These are phyloP conservation scores for Cetonia aurata DNA, from an alignment of 2,888 invertebrate species.

Conservation along the genomic window DNA sequence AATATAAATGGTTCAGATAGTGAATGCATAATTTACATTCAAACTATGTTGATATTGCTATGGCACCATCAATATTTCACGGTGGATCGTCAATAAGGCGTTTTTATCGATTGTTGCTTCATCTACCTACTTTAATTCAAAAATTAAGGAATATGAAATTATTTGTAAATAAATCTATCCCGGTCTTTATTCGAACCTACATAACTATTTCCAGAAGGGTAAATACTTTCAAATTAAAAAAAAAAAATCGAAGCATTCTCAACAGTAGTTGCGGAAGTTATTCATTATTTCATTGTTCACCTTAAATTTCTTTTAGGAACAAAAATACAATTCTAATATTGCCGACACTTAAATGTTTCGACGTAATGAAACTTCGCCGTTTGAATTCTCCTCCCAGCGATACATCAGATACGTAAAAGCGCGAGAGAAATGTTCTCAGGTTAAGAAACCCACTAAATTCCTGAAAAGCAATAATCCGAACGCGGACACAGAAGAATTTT, in stretches of 20 bases:
- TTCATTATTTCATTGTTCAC: neutral
- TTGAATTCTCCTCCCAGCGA: conserved; percentile 16
- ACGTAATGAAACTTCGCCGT: conserved; percentile 12
- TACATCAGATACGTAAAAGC: conserved; percentile 31
- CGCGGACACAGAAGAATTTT: conserved; percentile 42
- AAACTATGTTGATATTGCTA: too few species aligned
- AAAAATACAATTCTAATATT: neutral
- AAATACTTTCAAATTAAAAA: too few species aligned
- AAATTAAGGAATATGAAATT: neutral
- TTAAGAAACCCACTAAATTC: conserved; percentile 40
- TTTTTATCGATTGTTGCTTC: too few species aligned
- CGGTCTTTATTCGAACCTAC: neutral
- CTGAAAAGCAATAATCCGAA: conserved; percentile 41
- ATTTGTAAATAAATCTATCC: neutral
- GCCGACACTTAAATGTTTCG: neutral
- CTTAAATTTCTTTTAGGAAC: neutral
- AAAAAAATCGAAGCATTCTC: neutral
- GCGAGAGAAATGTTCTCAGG: conserved; percentile 28
- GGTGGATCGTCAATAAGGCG: too few species aligned
- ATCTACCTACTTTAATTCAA: too few species aligned
- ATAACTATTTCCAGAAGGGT: neutral
- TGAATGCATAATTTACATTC: too few species aligned
- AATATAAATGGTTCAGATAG: too few species aligned
- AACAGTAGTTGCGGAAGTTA: neutral
- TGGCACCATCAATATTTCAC: too few species aligned